These are phyloP conservation scores for Brachionus asplanchnoidis DNA, from an alignment of 1,140 invertebrate species.

Conservation along the genomic window DNA sequence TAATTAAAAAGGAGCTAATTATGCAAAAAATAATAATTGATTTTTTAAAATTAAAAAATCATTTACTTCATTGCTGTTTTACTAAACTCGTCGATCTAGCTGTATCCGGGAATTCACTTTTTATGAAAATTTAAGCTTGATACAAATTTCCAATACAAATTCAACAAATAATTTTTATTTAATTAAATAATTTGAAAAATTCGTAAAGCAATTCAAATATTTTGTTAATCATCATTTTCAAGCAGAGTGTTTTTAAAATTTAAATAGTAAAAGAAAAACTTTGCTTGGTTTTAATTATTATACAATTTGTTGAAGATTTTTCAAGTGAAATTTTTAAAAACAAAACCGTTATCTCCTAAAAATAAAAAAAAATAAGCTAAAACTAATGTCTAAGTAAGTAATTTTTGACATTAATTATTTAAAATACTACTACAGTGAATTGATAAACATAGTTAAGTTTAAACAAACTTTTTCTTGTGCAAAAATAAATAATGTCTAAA, in stretches of 20 bases:
- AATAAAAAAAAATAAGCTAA: neutral
- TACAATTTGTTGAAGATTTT: neutral
- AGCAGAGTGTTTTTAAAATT: neutral
- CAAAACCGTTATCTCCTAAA: neutral
- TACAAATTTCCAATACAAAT: too few relatives aligned
- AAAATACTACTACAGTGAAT: neutral
- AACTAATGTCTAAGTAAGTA: neutral
- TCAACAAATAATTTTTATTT: neutral
- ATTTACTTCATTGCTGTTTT: too few relatives aligned
- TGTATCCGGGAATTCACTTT: too few relatives aligned
- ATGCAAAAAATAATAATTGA: too few relatives aligned
- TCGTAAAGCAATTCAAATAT: neutral
- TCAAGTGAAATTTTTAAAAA: neutral
- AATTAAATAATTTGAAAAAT: neutral
- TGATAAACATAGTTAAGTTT: neutral
- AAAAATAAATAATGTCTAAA: neutral
- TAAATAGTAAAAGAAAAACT: neutral
- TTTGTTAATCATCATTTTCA: neutral
- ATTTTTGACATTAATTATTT: conserved; percentile 1
- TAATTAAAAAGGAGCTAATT: too few relatives aligned
- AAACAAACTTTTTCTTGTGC: neutral
- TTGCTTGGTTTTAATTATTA: neutral
- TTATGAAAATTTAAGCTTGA: too few relatives aligned
- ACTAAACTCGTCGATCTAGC: too few relatives aligned
- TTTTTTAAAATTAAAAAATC: too few relatives aligned